Evolutionary conservation across 23 tunicate genomes (phyloP), one percentile per base, ranked within the genome.

Genomic region (Halocynthia aurantium): DNA sequence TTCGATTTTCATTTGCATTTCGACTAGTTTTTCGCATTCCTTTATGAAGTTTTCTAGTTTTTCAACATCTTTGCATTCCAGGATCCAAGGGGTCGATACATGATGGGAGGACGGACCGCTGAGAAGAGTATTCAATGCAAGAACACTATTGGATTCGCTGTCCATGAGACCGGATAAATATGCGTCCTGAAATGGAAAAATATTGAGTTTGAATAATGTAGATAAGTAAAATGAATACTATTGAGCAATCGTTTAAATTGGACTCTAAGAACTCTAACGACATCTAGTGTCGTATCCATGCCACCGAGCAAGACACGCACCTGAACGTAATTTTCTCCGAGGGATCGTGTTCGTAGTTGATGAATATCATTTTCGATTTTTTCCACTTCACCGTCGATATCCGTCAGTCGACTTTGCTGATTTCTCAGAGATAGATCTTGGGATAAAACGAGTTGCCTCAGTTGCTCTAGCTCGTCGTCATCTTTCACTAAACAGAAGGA

Each of bases 251-350:
- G 44, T 31, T 31, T 31, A 31, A 0, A 31, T 31, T 31, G 44
- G 2, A 4, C 4, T 31, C 44, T 31, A 31, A 31, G 44, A 31
- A 31, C 44, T 31, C 44, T 31, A 31, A 31, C 44, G 44, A 1
- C 44, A 31, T 31, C 44, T 31, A 31, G 44, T 31, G 44, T 31
- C 44, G 44, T 31, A 31, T 31, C 44, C 44, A 4, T 31, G 44
- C 4, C 44, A 31, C 44, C 4, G 44, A 31, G 44, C 44, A 31
- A 31, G 44, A 31, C 44, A 31, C 85, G 40, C 70, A 89, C 96
- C 84, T 84, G 88, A 44, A 84, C 96, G 71, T 84, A 89, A 58
- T 84, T 89, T 73, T 89, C 76, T 76, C 88, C 96, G 5, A 85
- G 84, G 7, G 96, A 58, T 70, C 81, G 72, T 0, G 87, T 62